These are phyloP conservation scores for Platichthys stellatus DNA, from an alignment of 2,113 vertebrate species.

Conservation along the genomic window DNA sequence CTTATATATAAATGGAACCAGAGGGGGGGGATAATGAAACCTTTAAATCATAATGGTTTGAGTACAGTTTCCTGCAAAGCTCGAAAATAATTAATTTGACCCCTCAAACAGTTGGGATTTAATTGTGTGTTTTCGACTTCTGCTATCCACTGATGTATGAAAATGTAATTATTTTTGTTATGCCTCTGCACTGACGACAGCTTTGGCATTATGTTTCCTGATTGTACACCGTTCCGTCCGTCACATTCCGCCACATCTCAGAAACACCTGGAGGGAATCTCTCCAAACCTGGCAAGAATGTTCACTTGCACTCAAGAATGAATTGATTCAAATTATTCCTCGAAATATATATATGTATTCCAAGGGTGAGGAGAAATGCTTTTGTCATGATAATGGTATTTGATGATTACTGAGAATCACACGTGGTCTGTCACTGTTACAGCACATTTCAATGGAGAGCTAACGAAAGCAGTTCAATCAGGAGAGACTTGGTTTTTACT, in stretches of 20 bases:
- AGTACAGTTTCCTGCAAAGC: conserved; percentile 1
- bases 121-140: conserved; percentile 3
- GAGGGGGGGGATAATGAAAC: not conserved
- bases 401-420: too few species aligned
- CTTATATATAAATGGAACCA: not conserved
- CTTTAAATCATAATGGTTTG: not conserved
- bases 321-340: too few species aligned
- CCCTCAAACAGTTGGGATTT: not conserved
- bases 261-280: too few species aligned
- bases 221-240: not conserved
- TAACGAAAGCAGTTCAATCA: too few species aligned
- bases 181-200: not conserved
- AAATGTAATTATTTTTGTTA: not conserved
- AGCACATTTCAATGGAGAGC: too few species aligned
- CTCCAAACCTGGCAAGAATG: not conserved
- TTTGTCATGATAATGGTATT: too few species aligned
- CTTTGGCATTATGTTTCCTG: not conserved
- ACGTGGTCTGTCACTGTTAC: too few species aligned
- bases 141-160: not conserved
- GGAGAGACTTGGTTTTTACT: too few species aligned
- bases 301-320: not conserved
- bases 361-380: too few species aligned
- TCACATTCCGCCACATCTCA: too few species aligned
- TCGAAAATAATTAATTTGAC: conserved; percentile 2
- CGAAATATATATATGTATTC: too few species aligned